Evolutionary conservation across 2,113 vertebrate genomes (phyloP).

Genomic region (Laticauda laticaudata): DNA sequence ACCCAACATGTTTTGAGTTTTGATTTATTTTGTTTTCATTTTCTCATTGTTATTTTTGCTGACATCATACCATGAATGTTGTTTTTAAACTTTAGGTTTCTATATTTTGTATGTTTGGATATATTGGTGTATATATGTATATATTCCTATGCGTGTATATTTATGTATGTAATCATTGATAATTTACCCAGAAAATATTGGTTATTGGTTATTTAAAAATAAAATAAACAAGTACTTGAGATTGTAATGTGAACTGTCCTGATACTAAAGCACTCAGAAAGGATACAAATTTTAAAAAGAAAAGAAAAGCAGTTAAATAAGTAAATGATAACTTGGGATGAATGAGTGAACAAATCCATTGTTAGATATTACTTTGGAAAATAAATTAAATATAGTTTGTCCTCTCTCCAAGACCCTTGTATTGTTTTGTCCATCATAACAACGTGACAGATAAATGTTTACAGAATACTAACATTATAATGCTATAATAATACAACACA

Average conservation of each 20-base stretch:
- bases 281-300: background rate
- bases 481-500: background rate
- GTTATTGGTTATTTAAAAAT: background rate
- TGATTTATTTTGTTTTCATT: background rate
- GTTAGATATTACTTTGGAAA: background rate
- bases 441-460: background rate
- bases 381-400: background rate
- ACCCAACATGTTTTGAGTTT: background rate
- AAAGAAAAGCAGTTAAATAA: background rate
- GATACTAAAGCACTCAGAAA: background rate
- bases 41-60: background rate
- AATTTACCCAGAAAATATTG: background rate
- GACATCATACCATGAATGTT: background rate
- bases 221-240: background rate
- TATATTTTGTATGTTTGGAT: background rate
- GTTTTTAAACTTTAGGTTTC: background rate
- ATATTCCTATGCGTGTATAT: background rate
- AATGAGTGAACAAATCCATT: background rate
- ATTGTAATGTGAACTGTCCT: background rate
- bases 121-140: background rate
- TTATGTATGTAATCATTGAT: background rate
- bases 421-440: background rate
- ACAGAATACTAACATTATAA: background rate
- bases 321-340: background rate
- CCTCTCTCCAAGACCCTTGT: background rate